A percentile compares a stretch with the other conserved stretches of the same genome.
Conservation (phyloP, 2,797 vertebrate species). For the Coracias cyanogaster region DNA sequence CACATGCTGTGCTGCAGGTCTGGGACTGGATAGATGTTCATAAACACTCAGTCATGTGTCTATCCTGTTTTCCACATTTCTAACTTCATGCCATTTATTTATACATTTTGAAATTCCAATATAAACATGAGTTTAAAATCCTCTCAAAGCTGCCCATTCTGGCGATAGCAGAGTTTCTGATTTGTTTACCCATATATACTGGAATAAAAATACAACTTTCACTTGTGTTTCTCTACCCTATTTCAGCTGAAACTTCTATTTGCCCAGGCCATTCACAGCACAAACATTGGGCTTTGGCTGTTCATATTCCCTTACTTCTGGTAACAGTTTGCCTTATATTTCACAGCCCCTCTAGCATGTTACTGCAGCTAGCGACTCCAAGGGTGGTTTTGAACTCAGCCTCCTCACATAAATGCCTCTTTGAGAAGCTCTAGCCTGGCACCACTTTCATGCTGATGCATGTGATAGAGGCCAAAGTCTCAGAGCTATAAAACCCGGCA, state of each 20-base stretch:
- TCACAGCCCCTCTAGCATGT: background rate
- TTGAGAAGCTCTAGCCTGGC: conserved; percentile 61
- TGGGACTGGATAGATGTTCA: background rate
- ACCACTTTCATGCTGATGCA: conserved; percentile 39
- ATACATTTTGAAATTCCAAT: background rate
- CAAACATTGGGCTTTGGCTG: background rate
- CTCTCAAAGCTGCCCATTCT: background rate
- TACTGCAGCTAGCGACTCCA: background rate
- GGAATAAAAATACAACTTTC: background rate
- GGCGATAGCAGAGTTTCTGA: background rate
- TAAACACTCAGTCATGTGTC: conserved; percentile 39
- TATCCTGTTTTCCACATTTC: conserved; percentile 37
- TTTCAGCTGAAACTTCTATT: background rate
- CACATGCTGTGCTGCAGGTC: conserved; percentile 13
- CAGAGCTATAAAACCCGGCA: conserved; percentile 25
- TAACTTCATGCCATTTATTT: conserved; percentile 34
- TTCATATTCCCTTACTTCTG: background rate
- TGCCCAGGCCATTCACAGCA: background rate
- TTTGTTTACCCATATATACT: background rate
- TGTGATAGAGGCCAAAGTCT: conserved; percentile 59
- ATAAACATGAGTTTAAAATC: background rate
- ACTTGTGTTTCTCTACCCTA: background rate
- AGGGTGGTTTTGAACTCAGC: conserved; percentile 21
- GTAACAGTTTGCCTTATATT: background rate
- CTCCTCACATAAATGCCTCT: conserved; percentile 25